Conservation (phyloP, 2,888 invertebrate genomes). For the Napeogenes sylphis region DNA sequence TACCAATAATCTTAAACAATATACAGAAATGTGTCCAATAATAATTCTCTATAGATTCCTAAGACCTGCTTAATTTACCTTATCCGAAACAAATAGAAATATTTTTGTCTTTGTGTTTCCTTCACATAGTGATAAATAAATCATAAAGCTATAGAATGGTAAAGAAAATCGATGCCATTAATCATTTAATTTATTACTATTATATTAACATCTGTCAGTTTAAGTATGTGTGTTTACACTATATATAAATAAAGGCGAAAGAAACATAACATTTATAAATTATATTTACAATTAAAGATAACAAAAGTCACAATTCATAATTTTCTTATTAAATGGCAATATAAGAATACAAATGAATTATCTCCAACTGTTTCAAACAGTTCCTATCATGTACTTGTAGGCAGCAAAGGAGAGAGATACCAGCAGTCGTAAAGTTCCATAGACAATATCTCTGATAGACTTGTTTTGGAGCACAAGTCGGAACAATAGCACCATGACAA, state of each 20-base stretch:
- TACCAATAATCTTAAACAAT: conserved; percentile 1
- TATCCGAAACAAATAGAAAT: no score
- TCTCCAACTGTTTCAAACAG: conserved; percentile 20
- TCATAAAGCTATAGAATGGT: no score
- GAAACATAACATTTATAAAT: no score
- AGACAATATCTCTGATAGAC: conserved; percentile 43
- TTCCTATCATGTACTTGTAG: conserved; percentile 34
- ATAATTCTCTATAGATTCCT: no score
- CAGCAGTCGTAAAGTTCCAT: conserved; percentile 46
- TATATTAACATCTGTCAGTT: no score
- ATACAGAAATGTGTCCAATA: background rate
- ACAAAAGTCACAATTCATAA: background rate
- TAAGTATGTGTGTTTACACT: no score
- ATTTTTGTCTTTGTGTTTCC: no score
- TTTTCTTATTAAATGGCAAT: background rate
- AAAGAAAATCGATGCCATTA: no score
- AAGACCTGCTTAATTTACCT: no score
- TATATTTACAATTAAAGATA: background rate
- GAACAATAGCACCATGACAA: conserved; percentile 44
- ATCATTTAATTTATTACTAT: no score
- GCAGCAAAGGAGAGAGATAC: conserved; percentile 39
- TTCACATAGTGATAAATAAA: no score
- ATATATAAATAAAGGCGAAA: no score
- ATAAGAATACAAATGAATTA: background rate
- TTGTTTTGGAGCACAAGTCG: conserved; percentile 50